phyloP scores from a whole-genome alignment of 2,888 invertebrate species.

The Pyrrhosoma nymphula region DNA sequence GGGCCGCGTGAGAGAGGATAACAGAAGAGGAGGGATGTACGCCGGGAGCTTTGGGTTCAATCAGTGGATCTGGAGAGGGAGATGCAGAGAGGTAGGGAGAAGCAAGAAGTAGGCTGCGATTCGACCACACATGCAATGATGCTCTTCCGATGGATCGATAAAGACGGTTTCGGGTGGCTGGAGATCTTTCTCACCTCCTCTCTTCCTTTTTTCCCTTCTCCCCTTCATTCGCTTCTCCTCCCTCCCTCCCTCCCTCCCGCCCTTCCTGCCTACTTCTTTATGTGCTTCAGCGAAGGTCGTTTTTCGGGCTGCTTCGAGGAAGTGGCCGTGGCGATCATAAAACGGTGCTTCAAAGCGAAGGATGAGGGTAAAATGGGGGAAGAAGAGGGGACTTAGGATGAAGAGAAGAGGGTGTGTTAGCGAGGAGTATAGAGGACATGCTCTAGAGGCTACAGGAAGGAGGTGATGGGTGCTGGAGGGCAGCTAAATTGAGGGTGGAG shows the following conservation, averaged over 20 bases:
- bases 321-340: not conserved
- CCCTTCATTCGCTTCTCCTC: too few relatives aligned
- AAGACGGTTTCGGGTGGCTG: not conserved
- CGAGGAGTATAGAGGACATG: not conserved
- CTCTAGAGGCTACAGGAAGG: not conserved
- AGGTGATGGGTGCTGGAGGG: not conserved
- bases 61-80: not conserved
- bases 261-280: not conserved
- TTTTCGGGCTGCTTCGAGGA: not conserved
- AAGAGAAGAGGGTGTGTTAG: not conserved
- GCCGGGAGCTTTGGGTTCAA: not conserved
- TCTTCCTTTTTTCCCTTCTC: not conserved
- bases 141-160: constrained; percentile 47
- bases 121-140: not conserved
- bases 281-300: constrained; percentile 11
- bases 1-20: not conserved
- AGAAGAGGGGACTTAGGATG: not conserved
- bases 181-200: not conserved
- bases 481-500: not conserved
- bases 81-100: not conserved
- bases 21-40: not conserved
- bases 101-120: not conserved
- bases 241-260: too few relatives aligned
- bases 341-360: not conserved
- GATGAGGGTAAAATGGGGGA: not conserved